Conservation (phyloP, 2,888 invertebrate genomes). For the Tineola bisselliella region DNA sequence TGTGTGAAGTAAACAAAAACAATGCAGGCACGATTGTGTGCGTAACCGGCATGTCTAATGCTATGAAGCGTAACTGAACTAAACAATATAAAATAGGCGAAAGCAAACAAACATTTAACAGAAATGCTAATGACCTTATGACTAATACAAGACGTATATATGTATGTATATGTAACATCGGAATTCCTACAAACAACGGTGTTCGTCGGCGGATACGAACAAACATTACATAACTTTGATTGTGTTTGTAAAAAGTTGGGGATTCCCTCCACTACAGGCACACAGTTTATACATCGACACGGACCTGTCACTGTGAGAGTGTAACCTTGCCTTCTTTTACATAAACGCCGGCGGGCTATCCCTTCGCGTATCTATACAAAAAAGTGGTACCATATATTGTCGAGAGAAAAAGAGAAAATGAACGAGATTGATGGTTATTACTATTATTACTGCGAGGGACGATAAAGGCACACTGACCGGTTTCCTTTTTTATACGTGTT, state of each 20-base stretch:
- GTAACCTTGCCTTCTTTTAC: conserved; percentile 67
- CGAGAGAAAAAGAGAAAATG: conserved; percentile 59
- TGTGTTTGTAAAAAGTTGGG: conserved; percentile 69
- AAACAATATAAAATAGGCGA: conserved; percentile 41
- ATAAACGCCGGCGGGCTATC: conserved; percentile 66
- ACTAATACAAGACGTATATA: conserved; percentile 52
- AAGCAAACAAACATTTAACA: conserved; percentile 45
- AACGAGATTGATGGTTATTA: conserved; percentile 63
- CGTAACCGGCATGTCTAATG: neutral
- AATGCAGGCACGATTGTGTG: too few species aligned
- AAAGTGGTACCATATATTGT: conserved; percentile 56
- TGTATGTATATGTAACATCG: conserved; percentile 41
- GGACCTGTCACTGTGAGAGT: conserved; percentile 45
- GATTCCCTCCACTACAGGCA: conserved; percentile 64
- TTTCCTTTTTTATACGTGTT: conserved; percentile 58
- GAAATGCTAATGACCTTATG: conserved; percentile 60
- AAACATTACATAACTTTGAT: conserved; percentile 69
- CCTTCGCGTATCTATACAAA: conserved; percentile 63
- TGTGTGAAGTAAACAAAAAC: too few species aligned
- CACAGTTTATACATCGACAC: conserved; percentile 47
- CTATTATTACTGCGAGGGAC: conserved; percentile 61
- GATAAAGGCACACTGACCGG: conserved; percentile 61
- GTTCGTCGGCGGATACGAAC: conserved; percentile 57
- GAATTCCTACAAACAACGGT: conserved; percentile 60
- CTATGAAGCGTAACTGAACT: conserved; percentile 19